Conservation (phyloP, 1,140 invertebrate genomes). For the Saxidomus purpurata region DNA sequence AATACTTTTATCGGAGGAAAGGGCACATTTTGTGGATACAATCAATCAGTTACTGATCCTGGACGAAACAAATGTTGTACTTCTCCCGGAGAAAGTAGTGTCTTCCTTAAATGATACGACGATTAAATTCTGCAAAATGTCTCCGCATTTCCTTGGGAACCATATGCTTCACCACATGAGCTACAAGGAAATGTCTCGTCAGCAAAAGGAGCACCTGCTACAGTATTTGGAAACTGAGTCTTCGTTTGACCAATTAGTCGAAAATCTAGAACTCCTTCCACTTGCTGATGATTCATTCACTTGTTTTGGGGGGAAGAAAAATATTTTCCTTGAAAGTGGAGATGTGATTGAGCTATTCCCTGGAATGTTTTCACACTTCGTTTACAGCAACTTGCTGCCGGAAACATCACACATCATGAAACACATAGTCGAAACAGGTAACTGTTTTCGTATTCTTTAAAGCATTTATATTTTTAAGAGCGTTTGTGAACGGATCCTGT, state of each 20-base stretch:
- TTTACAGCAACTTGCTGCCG: not conserved
- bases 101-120: not conserved
- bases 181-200: not conserved
- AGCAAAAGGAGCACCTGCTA: not conserved
- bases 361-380: not conserved
- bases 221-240: not conserved
- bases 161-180: not conserved
- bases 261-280: slow-evolving; percentile 22
- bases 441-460: slow-evolving; percentile 35
- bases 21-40: not conserved
- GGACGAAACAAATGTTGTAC: too few species aligned
- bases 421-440: not conserved
- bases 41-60: not conserved
- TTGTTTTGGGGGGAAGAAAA: not conserved
- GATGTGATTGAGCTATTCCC: not conserved
- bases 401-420: not conserved
- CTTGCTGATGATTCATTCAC: slow-evolving; percentile 10
- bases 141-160: not conserved
- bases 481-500: too few species aligned
- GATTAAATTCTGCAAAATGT: not conserved
- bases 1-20: not conserved
- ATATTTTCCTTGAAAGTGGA: not conserved
- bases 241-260: not conserved
- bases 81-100: too few species aligned
- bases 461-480: too few species aligned